Conservation (phyloP, 2,113 vertebrate genomes). For the Cryptomyrus ogoouensis region DNA sequence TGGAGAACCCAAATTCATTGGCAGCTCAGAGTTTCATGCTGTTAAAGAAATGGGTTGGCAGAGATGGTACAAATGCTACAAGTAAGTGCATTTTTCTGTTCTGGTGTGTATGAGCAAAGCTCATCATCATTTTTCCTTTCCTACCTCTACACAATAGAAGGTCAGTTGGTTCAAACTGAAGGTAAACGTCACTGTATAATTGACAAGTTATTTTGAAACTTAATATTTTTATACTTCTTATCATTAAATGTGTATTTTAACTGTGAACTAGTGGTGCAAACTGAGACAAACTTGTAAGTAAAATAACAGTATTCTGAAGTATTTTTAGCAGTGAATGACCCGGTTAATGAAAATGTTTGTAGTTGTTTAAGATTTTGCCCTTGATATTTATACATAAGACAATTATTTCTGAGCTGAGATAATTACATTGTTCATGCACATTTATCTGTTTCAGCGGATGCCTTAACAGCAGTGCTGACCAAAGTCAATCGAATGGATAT, state of each 20-base stretch:
- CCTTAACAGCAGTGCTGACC: constrained; percentile 93
- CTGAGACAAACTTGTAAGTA: not conserved
- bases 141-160: not conserved
- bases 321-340: not conserved
- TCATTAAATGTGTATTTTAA: not conserved
- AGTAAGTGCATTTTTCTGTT: constrained; percentile 68
- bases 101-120: not conserved
- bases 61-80: constrained; percentile 98
- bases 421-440: not conserved
- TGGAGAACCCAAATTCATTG: constrained; percentile 96
- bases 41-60: constrained; percentile 96
- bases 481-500: constrained; percentile 99
- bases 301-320: not conserved
- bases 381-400: not conserved
- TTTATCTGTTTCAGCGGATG: constrained; percentile 74
- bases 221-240: not conserved
- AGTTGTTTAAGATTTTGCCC: not conserved
- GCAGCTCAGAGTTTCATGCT: constrained; percentile 98
- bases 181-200: not conserved
- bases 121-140: not conserved
- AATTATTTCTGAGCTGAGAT: not conserved
- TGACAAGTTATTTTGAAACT: not conserved
- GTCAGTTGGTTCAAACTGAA: not conserved
- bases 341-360: not conserved
- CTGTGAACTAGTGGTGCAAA: not conserved